Base-by-base conservation (phyloP, 2,888 invertebrate species). In the Eugnorisma glareosa region DNA sequence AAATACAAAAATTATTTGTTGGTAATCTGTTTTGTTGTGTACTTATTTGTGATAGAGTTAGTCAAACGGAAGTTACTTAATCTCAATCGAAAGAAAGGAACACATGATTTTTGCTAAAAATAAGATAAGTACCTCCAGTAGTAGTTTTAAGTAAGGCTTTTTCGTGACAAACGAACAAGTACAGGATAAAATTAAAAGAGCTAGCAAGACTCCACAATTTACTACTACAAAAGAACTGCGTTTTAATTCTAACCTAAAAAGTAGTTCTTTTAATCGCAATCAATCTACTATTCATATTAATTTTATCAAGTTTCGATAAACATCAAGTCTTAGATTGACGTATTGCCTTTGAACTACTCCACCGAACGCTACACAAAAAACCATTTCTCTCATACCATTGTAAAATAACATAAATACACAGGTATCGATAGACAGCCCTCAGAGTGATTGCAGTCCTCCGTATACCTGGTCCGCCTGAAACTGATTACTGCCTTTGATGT, bases 401-500 rank as follows among this genome's bases (percentile, higher is more conserved):
- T 13, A 48, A 67, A 45, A 64, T 75, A 1, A 24, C 67, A n/a
- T 24, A 59, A 18, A 28, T 8, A 31, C 57, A 28, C 59, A 43
- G 35, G 24, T 37, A 40, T 31, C 15, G 48, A 61, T 43, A 24
- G 8, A n/a, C 21, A 63, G 35, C 37, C 21, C 43, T 37, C 40
- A 11, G 35, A 64, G 45, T 64, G 40, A 67, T 82, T 73, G 63
- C 77, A 72, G 45, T 18, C 28, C 43, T 59, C 51, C 35, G 37
- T 64, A 18, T 48, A 54, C 24, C 54, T 57, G 51, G 21, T 35
- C 35, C 70, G 24, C 40, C 64, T 67, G 48, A 61, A 69, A 75
- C 84, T 78, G 75, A 84, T 84, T 86, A 78, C 74, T 61, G 54
- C 59, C 80, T 86, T 84, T 86, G 86, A 83, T 18, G 54, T 69